Percentiles rank a stretch among this genome's conserved stretches.
Evolutionary conservation across 2,888 invertebrate species (phyloP).

Genomic region (Blastobasis adustella): DNA sequence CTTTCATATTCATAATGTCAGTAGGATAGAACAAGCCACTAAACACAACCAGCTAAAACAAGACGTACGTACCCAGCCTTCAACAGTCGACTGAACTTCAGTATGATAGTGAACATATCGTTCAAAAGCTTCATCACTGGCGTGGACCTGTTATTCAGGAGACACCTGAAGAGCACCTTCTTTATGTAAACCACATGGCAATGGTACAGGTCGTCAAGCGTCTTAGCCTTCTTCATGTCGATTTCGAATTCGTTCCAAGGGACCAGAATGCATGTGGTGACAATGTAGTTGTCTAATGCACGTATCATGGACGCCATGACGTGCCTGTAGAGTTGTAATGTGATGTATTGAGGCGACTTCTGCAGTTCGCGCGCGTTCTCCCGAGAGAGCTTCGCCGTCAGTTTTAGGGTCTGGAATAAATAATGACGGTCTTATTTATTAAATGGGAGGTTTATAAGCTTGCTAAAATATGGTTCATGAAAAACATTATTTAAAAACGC

Average conservation of each 20-base stretch:
- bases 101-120: constrained; percentile 81
- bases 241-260: constrained; percentile 85
- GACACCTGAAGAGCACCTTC: constrained; percentile 82
- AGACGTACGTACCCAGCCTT: constrained; percentile 53
- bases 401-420: constrained; percentile 73
- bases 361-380: constrained; percentile 64
- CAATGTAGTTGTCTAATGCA: constrained; percentile 84
- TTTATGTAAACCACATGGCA: constrained; percentile 85
- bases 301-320: constrained; percentile 85
- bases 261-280: constrained; percentile 82
- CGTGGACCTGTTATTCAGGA: constrained; percentile 81
- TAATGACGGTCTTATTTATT: neutral
- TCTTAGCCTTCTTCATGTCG: constrained; percentile 77
- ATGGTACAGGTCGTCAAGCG: constrained; percentile 82
- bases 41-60: too few relatives aligned
- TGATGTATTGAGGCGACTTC: constrained; percentile 80
- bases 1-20: too few relatives aligned
- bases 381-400: constrained; percentile 67
- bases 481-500: too few relatives aligned
- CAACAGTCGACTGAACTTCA: constrained; percentile 80
- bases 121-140: constrained; percentile 81
- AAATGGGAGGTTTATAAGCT: too few relatives aligned
- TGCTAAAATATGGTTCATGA: too few relatives aligned
- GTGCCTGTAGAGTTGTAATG: constrained; percentile 82
- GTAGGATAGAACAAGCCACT: too few relatives aligned